Percentiles rank a stretch among this genome's conserved stretches.
Evolutionary conservation across 2,888 invertebrate genomes (phyloP).

Genomic region (Lepeophtheirus nordmannii): DNA sequence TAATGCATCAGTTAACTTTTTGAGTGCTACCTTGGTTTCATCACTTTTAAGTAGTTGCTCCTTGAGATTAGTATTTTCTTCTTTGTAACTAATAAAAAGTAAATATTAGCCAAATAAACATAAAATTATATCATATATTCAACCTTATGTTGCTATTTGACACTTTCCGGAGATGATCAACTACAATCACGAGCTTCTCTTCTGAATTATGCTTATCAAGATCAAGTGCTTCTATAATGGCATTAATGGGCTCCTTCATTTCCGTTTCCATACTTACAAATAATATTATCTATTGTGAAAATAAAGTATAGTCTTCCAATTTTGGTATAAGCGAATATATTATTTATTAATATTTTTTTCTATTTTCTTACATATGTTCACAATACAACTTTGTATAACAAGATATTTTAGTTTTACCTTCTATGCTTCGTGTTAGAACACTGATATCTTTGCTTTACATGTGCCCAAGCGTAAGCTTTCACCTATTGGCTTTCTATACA

Average conservation of each 20-base stretch:
- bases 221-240: background rate
- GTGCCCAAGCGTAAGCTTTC: too few relatives aligned
- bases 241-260: background rate
- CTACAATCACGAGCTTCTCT: background rate
- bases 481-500: too few relatives aligned
- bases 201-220: background rate
- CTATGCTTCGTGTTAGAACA: too few relatives aligned
- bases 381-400: too few relatives aligned
- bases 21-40: constrained; percentile 5
- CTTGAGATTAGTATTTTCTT: background rate
- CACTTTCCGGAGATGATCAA: background rate
- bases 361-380: too few relatives aligned
- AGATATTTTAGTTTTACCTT: too few relatives aligned
- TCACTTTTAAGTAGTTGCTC: constrained; percentile 6
- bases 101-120: background rate
- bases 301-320: too few relatives aligned
- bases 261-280: background rate
- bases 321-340: too few relatives aligned
- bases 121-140: background rate
- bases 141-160: background rate
- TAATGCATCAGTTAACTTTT: constrained; percentile 9
- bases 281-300: too few relatives aligned
- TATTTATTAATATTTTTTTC: too few relatives aligned
- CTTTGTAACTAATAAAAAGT: background rate
- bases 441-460: too few relatives aligned